Percentiles rank a stretch among this genome's conserved stretches.
Conservation (phyloP, 37 sponge, comb jelly and placozoan genomes). For the Mnemiopsis leidyi region DNA sequence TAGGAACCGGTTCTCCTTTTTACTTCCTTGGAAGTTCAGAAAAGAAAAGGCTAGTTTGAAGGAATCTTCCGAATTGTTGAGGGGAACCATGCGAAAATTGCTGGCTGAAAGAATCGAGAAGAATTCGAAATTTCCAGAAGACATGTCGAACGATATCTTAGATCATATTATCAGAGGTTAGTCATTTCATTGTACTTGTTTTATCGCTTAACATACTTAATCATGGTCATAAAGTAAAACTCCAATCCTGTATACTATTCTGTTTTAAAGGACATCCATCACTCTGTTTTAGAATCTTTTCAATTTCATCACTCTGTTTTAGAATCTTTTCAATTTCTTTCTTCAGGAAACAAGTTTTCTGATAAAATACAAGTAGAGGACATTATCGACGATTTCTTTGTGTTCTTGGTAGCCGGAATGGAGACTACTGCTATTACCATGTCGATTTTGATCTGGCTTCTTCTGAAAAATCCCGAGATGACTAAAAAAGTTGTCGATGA, state of each 20-base stretch:
- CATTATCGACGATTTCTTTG: constrained; percentile 5
- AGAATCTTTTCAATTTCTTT: too few species aligned
- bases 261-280: too few species aligned
- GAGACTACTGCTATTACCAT: constrained; percentile 31
- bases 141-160: background rate
- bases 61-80: background rate
- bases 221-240: too few species aligned
- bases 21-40: constrained; percentile 11
- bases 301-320: too few species aligned
- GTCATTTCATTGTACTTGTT: too few species aligned
- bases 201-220: too few species aligned
- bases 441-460: background rate
- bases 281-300: too few species aligned
- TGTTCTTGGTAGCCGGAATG: background rate
- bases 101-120: background rate
- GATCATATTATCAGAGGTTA: background rate
- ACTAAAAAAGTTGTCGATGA: background rate
- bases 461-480: background rate
- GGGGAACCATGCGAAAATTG: background rate
- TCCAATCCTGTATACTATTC: too few species aligned
- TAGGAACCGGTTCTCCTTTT: background rate
- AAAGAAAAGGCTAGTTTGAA: background rate
- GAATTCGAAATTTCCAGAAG: background rate
- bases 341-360: constrained; percentile 8
- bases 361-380: background rate